phyloP scores from a whole-genome alignment of 2,888 invertebrate genomes.

The Campaea margaritaria region DNA sequence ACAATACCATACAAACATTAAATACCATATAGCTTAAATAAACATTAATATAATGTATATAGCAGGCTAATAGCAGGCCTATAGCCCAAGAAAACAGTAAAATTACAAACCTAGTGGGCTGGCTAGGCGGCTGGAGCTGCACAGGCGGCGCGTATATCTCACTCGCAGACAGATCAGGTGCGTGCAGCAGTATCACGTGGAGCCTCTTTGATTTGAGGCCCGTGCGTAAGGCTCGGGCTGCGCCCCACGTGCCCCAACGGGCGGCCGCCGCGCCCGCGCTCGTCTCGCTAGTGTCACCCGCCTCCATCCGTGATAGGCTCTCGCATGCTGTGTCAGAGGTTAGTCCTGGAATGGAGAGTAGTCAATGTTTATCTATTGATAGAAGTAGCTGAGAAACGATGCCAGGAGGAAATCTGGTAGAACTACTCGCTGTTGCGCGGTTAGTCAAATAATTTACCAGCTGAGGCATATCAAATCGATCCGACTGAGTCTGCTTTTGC shows the following conservation, averaged over 20 bases:
- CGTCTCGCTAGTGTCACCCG: constrained; percentile 60
- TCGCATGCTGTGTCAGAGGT: constrained; percentile 81
- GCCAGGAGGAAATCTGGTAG: no score
- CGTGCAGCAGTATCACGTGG: constrained; percentile 90
- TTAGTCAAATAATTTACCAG: no score
- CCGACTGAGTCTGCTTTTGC: no score
- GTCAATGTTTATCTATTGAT: no score
- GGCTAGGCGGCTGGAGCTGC: constrained; percentile 71
- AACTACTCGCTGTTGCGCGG: no score
- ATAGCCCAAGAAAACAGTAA: no score
- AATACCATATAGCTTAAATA: no score
- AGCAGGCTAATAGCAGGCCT: no score
- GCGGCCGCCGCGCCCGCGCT: constrained; percentile 83
- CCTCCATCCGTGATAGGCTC: constrained; percentile 62
- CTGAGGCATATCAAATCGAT: no score
- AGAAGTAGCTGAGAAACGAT: no score
- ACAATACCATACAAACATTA: no score
- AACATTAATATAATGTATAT: no score
- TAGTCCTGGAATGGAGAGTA: constrained; percentile 56
- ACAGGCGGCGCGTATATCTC: constrained; percentile 88
- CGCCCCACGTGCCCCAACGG: constrained; percentile 92
- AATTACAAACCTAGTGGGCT: constrained; percentile 68
- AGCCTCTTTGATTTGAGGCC: constrained; percentile 89
- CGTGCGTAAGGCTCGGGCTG: constrained; percentile 89
- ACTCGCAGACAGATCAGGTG: constrained; percentile 87